A percentile compares a stretch with the other conserved stretches of the same genome.
phyloP scores from a whole-genome alignment of 2,888 invertebrate species.

The Podotricha telesiphe region DNA sequence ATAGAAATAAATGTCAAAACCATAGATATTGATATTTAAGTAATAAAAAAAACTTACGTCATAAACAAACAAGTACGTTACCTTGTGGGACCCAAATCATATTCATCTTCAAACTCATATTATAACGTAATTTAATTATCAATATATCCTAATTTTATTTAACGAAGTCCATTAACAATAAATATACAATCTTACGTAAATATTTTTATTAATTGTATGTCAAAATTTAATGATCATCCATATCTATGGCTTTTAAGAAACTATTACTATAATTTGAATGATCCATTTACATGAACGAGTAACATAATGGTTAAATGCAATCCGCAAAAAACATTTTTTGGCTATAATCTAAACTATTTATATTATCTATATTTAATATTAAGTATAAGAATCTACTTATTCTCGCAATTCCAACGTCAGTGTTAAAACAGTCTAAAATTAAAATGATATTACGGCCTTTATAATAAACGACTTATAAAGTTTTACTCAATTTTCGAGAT shows the following conservation, averaged over 20 bases:
- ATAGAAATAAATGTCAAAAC: constrained; percentile 18
- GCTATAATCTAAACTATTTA: constrained; percentile 35
- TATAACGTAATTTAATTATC: not conserved
- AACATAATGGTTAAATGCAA: constrained; percentile 38
- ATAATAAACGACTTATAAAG: constrained; percentile 19
- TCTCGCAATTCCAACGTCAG: constrained; percentile 30
- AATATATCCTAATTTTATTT: not conserved
- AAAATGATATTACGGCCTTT: constrained; percentile 28
- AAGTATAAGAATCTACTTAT: constrained; percentile 16
- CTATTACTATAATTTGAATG: constrained; percentile 19
- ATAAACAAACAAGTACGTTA: not conserved
- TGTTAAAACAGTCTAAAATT: constrained; percentile 33
- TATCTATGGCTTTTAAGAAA: constrained; percentile 17
- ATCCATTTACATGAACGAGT: constrained; percentile 26
- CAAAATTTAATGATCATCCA: not conserved
- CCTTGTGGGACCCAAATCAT: not conserved
- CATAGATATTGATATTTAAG: constrained; percentile 23
- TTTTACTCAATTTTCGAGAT: constrained; percentile 15
- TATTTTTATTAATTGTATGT: constrained; percentile 4
- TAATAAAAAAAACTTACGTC: constrained; percentile 1
- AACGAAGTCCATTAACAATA: not conserved
- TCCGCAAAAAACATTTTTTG: constrained; percentile 37
- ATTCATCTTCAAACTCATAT: not conserved
- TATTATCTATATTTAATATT: constrained; percentile 14
- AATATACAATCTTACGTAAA: not conserved